These are phyloP conservation scores for Epinephelus fuscoguttatus DNA, from an alignment of 2,113 vertebrate genomes.

Conservation along the genomic window DNA sequence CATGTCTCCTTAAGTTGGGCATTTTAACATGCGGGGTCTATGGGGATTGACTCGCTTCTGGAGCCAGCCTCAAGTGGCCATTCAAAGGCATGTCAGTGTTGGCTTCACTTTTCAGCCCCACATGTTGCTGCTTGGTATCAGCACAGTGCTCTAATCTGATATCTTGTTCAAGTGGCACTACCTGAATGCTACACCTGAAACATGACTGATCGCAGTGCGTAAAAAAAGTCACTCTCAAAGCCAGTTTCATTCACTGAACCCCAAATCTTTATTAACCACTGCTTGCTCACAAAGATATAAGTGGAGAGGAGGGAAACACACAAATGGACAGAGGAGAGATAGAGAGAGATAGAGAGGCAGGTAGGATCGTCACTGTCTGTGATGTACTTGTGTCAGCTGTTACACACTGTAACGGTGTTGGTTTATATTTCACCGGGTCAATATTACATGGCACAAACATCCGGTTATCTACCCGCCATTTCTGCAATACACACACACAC, in stretches of 20 bases:
- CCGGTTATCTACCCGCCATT: slow-evolving; percentile 59
- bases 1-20: no score
- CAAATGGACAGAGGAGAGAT: slow-evolving; percentile 79
- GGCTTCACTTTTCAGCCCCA: no score
- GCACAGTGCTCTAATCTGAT: background rate
- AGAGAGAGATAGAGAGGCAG: slow-evolving; percentile 72
- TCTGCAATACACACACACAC: slow-evolving; percentile 68
- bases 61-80: no score
- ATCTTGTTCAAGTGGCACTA: background rate
- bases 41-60: no score
- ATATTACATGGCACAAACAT: slow-evolving; percentile 64
- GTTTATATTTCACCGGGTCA: slow-evolving; percentile 55
- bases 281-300: slow-evolving; percentile 87
- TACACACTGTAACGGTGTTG: slow-evolving; percentile 49
- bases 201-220: background rate
- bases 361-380: slow-evolving; percentile 65
- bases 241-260: slow-evolving; percentile 82
- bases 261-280: slow-evolving; percentile 89
- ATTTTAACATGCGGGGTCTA: no score
- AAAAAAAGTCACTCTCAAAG: slow-evolving; percentile 54
- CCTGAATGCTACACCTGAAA: background rate
- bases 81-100: no score
- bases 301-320: slow-evolving; percentile 80
- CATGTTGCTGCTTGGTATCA: no score
- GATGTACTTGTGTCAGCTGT: slow-evolving; percentile 40